Conservation (phyloP, 2,797 vertebrate genomes). For the Myiotriccus ornatus region DNA sequence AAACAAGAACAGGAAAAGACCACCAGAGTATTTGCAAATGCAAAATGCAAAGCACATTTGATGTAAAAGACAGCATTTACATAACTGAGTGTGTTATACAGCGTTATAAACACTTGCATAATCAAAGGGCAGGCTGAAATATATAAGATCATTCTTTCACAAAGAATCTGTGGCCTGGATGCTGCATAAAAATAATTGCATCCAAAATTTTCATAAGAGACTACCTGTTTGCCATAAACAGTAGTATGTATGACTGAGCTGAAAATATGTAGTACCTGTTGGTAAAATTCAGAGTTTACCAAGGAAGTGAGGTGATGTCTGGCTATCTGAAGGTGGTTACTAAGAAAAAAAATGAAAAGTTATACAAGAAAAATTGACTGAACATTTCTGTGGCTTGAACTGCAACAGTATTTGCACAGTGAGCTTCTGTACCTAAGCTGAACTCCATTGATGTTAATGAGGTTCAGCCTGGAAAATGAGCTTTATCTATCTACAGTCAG, state of each 20-base stretch:
- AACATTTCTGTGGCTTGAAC: neutral
- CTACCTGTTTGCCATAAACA: neutral
- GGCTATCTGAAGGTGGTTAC: neutral
- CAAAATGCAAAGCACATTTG: neutral
- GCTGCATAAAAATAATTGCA: neutral
- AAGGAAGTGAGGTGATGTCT: neutral
- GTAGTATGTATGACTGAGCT: neutral
- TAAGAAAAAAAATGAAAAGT: neutral
- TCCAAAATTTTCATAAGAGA: neutral
- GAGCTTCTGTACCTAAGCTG: neutral
- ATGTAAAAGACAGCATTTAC: conserved; percentile 19
- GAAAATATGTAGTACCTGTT: neutral
- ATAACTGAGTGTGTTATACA: neutral
- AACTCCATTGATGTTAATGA: neutral
- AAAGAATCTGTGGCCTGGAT: neutral
- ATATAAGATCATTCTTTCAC: neutral
- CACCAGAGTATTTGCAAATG: neutral
- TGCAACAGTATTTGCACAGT: neutral
- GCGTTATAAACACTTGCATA: neutral
- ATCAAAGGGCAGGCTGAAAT: conserved; percentile 14
- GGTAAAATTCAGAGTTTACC: neutral
- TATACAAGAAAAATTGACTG: neutral
- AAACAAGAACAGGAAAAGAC: neutral
- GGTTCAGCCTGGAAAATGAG: neutral
- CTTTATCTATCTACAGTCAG: neutral